Conservation (phyloP, 2,888 invertebrate species). For the Tromatobia lineatoria region DNA sequence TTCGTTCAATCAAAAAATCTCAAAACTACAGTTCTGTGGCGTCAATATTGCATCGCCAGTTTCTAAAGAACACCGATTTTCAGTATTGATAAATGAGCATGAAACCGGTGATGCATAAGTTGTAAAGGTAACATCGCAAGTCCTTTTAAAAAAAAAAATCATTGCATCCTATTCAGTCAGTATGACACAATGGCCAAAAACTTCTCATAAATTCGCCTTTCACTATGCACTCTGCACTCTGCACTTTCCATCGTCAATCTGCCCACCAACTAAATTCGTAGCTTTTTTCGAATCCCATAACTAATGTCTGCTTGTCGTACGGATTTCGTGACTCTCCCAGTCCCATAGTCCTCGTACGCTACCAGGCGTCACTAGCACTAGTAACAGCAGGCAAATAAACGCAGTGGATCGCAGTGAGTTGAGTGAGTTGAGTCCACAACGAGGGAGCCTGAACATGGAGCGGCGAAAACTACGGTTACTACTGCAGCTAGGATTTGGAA, state of each 20-base stretch:
- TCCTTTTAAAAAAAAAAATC: not conserved
- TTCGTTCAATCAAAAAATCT: not conserved
- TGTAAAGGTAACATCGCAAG: not conserved
- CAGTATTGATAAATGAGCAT: not conserved
- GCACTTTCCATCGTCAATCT: constrained; percentile 15
- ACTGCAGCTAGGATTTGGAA: constrained; percentile 50
- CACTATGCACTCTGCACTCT: constrained; percentile 13
- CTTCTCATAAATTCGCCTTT: not conserved
- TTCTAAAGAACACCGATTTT: not conserved
- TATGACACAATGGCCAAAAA: not conserved
- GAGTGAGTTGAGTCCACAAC: constrained; percentile 58
- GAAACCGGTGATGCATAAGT: not conserved
- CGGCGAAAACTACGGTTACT: constrained; percentile 28
- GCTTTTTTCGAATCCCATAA: constrained; percentile 56
- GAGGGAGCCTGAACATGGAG: constrained; percentile 26
- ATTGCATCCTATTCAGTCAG: not conserved
- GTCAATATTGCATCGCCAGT: not conserved
- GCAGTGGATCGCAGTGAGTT: constrained; percentile 59
- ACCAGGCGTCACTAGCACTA: constrained; percentile 42
- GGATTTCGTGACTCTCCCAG: constrained; percentile 50
- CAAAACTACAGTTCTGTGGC: not conserved
- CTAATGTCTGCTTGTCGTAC: constrained; percentile 60
- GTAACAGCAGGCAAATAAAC: constrained; percentile 65
- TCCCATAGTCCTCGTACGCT: constrained; percentile 13
- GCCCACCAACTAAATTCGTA: constrained; percentile 25